Percentiles rank a stretch among this genome's conserved stretches.
Evolutionary conservation across 2,797 vertebrate species (phyloP).

Genomic region (Gambelia wislizenii): DNA sequence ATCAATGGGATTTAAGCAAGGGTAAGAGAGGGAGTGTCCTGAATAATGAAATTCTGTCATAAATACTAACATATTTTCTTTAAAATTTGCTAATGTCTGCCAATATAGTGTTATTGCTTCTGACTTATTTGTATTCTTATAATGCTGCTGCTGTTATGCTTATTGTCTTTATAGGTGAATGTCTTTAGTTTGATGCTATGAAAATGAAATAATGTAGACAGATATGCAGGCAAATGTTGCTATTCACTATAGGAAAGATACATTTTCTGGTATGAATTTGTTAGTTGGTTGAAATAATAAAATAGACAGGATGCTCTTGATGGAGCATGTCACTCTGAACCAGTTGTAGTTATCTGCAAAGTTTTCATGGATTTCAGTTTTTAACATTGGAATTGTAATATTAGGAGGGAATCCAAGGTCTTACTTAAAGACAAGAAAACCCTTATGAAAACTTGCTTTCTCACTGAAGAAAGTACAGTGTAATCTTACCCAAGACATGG

Average conservation of each 20-base stretch:
- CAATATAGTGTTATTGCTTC: slow-evolving; percentile 27
- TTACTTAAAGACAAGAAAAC: background rate
- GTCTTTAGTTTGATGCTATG: background rate
- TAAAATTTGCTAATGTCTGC: background rate
- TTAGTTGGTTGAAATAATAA: background rate
- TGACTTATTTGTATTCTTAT: background rate
- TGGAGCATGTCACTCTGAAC: background rate
- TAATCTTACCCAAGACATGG: background rate
- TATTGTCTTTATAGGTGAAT: slow-evolving; percentile 24
- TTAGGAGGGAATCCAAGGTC: background rate
- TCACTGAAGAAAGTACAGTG: background rate
- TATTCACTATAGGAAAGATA: background rate
- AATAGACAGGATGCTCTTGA: background rate
- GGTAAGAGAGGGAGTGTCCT: background rate
- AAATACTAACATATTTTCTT: background rate
- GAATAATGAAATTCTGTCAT: background rate
- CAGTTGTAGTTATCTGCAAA: background rate
- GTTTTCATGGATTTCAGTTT: background rate
- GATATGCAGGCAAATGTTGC: background rate
- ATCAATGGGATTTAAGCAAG: slow-evolving; percentile 30
- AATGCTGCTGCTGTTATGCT: background rate
- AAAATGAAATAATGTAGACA: background rate
- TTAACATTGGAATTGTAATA: background rate
- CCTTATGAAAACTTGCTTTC: background rate
- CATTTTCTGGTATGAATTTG: background rate